Percentiles rank a stretch among this genome's conserved stretches.
phyloP scores from a whole-genome alignment of 2,888 invertebrate genomes.

The Hoplodrina blanda region DNA sequence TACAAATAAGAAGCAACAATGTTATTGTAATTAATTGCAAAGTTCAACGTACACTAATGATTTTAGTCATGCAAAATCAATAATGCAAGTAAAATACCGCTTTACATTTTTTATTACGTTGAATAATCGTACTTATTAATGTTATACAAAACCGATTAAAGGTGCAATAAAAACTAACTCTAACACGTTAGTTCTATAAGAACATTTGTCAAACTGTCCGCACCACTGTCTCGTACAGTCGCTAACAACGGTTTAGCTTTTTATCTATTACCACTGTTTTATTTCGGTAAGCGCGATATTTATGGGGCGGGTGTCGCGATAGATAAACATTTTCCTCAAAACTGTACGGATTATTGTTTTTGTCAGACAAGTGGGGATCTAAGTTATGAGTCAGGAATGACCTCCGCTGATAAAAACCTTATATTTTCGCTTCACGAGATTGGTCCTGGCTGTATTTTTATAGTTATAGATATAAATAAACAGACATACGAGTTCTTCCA shows the following conservation, averaged over 20 bases:
- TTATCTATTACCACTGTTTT: slow-evolving; percentile 87
- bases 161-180: slow-evolving; percentile 44
- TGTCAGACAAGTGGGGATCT: slow-evolving; percentile 81
- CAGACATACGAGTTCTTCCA: slow-evolving; percentile 37
- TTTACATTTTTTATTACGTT: slow-evolving; percentile 12
- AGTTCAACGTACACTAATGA: slow-evolving; percentile 9
- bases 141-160: slow-evolving; percentile 36
- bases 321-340: slow-evolving; percentile 89
- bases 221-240: slow-evolving; percentile 73
- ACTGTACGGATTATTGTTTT: slow-evolving; percentile 88
- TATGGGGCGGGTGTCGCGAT: slow-evolving; percentile 86
- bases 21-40: slow-evolving; percentile 10
- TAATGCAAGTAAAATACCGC: slow-evolving; percentile 10
- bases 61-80: slow-evolving; percentile 14
- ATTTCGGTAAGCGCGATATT: slow-evolving; percentile 84
- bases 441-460: slow-evolving; percentile 31
- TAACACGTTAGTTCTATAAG: slow-evolving; percentile 48
- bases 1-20: background rate
- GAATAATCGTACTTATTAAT: slow-evolving; percentile 29
- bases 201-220: slow-evolving; percentile 79
- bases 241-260: slow-evolving; percentile 83
- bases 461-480: slow-evolving; percentile 25
- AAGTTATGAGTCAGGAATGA: slow-evolving; percentile 84
- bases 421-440: slow-evolving; percentile 49
- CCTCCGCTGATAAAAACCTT: slow-evolving; percentile 78